These are phyloP conservation scores for Melanargia galathea DNA, from an alignment of 2,888 invertebrate genomes.

Conservation along the genomic window DNA sequence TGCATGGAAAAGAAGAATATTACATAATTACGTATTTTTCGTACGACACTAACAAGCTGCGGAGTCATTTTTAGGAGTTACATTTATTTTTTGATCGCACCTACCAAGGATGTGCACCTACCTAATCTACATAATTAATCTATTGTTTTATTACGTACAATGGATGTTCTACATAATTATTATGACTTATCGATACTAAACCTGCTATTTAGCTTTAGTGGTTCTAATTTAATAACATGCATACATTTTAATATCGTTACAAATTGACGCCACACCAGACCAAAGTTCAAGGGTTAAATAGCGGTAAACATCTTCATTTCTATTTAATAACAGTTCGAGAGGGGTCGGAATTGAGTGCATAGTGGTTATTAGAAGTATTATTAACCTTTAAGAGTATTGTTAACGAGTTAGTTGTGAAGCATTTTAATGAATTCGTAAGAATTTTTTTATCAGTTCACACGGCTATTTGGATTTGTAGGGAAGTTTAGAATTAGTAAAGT, in stretches of 20 bases:
- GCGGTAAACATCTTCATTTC: slow-evolving; percentile 73
- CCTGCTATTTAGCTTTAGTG: slow-evolving; percentile 1
- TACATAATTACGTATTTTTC: no score
- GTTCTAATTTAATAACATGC: slow-evolving; percentile 26
- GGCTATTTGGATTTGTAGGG: slow-evolving; percentile 50
- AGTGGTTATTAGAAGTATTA: slow-evolving; percentile 43
- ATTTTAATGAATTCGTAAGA: slow-evolving; percentile 52
- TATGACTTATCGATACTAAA: slow-evolving; percentile 8
- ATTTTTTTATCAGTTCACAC: slow-evolving; percentile 57
- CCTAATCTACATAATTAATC: not conserved
- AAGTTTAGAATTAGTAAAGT: slow-evolving; percentile 6
- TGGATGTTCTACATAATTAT: not conserved
- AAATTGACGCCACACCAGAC: slow-evolving; percentile 31
- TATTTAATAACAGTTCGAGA: slow-evolving; percentile 62
- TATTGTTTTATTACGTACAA: not conserved
- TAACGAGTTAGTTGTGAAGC: slow-evolving; percentile 42
- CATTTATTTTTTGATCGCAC: no score
- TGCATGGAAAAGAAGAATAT: no score
- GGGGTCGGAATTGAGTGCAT: slow-evolving; percentile 55
- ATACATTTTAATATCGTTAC: slow-evolving; percentile 39
- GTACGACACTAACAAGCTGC: no score
- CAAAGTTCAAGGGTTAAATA: slow-evolving; percentile 73
- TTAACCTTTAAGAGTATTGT: slow-evolving; percentile 33
- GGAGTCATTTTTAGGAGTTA: no score
- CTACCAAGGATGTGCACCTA: no score